These are phyloP conservation scores for Brachirus orientalis DNA, from an alignment of 2,113 vertebrate species.

Conservation along the genomic window DNA sequence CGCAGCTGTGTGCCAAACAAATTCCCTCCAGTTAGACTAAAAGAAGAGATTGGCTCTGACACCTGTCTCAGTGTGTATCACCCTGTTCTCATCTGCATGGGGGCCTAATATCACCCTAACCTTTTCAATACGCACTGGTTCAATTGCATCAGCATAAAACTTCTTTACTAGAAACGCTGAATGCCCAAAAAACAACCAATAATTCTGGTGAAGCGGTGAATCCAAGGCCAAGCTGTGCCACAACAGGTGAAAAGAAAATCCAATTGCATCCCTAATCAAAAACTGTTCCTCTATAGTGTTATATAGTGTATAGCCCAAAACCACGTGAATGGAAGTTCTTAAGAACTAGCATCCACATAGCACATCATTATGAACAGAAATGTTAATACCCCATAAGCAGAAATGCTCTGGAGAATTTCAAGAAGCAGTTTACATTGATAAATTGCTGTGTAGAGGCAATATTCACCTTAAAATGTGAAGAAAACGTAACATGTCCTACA, in stretches of 20 bases:
- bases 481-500: no score
- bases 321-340: neutral
- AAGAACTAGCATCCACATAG: neutral
- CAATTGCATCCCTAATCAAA: constrained; percentile 33
- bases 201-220: constrained; percentile 32
- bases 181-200: constrained; percentile 9
- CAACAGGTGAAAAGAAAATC: constrained; percentile 31
- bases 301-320: constrained; percentile 21
- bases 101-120: constrained; percentile 71
- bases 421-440: no score
- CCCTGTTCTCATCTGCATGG: constrained; percentile 66
- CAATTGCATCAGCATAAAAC: constrained; percentile 75
- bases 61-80: constrained; percentile 61
- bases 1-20: constrained; percentile 23
- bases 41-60: constrained; percentile 63
- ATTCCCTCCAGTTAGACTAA: constrained; percentile 25
- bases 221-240: constrained; percentile 10
- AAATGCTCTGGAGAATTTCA: neutral
- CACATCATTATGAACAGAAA: neutral
- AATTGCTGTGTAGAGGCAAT: neutral
- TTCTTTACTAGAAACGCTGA: constrained; percentile 61
- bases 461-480: no score
- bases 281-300: constrained; percentile 5
- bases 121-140: constrained; percentile 58
- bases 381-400: no score